Evolutionary conservation across 2,888 invertebrate species (phyloP), one percentile per base, ranked within the genome.

Genomic region (Cheilosia vulpina): DNA sequence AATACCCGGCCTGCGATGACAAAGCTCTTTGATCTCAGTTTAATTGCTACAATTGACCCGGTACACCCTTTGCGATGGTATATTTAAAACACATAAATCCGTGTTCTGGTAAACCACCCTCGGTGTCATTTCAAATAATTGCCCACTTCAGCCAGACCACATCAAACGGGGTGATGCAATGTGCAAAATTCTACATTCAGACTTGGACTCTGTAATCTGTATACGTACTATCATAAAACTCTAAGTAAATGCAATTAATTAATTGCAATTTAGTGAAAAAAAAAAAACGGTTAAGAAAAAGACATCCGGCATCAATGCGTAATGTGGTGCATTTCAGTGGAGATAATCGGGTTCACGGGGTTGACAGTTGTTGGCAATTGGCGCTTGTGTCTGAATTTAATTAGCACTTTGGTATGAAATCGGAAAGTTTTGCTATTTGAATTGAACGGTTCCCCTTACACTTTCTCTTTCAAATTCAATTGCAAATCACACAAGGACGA

Each of bases 1-100:
- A 31, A 31, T 43, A 7, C 50, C 27, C 43, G 27, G 27, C 6
- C 63, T 45, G 43, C 4, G 53, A 68, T 55, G 47, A 47, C 50
- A 52, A 34, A 78, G 34, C 73, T 60, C 68, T 73, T 69, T 83
- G 83, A 79, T 84, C 79, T 69, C 45, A 31, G 21, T 79, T 75
- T 79, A 84, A 84, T 79, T 84, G 50, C 75, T 45, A 57, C 78
- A 83, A 83, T 83, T 83, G 77, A 82, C 77, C 82, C 73, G n/a
- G 45, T 73, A 62, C 53, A 62, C 63, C 53, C 53, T 38, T 1
- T 4, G 13, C 38, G 17, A 38, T 60, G 11, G 24, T 21, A 55
- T 34, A 45, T 53, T 53, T 34, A 52, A 52, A 57, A 34, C 45
- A 57, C 73, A 73, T 73, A 73, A 63, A 53, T 55, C 62, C 21